Percentiles rank a stretch among this genome's conserved stretches.
Conservation (phyloP, 2,797 vertebrate species). For the Molossus molossus region DNA sequence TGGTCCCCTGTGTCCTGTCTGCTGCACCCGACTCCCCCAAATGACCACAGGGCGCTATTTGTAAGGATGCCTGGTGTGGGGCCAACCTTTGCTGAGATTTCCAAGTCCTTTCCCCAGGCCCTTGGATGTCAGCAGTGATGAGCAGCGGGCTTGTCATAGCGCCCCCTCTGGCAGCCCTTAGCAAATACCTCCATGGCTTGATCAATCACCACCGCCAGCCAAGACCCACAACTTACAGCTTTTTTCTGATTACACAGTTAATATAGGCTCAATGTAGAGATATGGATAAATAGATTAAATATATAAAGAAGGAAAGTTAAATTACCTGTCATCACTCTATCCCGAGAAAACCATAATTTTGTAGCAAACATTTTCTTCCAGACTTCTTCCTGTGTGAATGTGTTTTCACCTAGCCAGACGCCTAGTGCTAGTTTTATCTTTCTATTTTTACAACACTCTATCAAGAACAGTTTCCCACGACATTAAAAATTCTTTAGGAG, state of each 20-base stretch:
- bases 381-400: background rate
- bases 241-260: background rate
- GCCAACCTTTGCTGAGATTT: background rate
- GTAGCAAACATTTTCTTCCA: background rate
- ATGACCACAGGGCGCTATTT: background rate
- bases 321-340: background rate
- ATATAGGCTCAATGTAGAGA: background rate
- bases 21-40: background rate
- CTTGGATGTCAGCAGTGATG: background rate
- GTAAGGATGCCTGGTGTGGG: background rate
- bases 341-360: background rate
- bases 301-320: background rate
- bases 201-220: background rate
- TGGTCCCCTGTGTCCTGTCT: background rate
- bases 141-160: background rate
- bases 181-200: background rate
- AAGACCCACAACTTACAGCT: background rate
- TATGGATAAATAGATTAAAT: background rate
- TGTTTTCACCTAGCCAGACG: slow-evolving; percentile 4
- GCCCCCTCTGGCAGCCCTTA: background rate
- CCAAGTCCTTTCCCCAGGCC: background rate
- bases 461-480: background rate
- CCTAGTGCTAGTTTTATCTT: background rate
- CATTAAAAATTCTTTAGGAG: background rate
- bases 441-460: background rate